Evolutionary conservation across 2,888 invertebrate species (phyloP).

Genomic region (Zaprionus obscuricornis): DNA sequence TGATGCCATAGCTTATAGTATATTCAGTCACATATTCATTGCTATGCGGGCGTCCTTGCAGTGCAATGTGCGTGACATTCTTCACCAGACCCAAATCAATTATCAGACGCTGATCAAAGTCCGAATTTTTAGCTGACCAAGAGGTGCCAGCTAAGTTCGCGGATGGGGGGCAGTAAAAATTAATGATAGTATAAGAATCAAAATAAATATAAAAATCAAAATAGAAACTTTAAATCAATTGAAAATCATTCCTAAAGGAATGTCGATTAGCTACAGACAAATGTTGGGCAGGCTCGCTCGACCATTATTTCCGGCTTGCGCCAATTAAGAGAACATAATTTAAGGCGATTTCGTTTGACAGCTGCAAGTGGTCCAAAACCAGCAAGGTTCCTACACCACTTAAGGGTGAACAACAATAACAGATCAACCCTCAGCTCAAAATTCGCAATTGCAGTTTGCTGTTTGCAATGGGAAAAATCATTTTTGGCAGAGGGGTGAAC

Average conservation of each 20-base stretch:
- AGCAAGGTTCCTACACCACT: conserved; percentile 38
- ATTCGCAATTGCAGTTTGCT: conserved; percentile 21
- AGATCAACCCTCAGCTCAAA: conserved; percentile 42
- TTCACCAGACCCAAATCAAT: conserved; percentile 94
- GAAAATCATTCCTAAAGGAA: too few relatives aligned
- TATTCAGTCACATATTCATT: conserved; percentile 97
- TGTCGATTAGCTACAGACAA: conserved; percentile 43
- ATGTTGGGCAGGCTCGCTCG: conserved; percentile 19
- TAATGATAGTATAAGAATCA: conserved; percentile 58
- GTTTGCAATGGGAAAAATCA: conserved; percentile 17
- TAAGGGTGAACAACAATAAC: too few relatives aligned
- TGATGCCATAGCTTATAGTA: conserved; percentile 95
- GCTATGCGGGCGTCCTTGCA: conserved; percentile 95
- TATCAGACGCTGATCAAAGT: conserved; percentile 95
- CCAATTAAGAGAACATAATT: conserved; percentile 74
- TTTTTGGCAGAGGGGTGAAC: conserved; percentile 46
- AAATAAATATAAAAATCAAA: too few relatives aligned
- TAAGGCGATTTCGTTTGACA: conserved; percentile 69
- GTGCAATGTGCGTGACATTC: conserved; percentile 94
- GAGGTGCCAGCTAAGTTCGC: conserved; percentile 89
- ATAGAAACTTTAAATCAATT: conserved; percentile 21
- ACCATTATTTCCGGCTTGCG: conserved; percentile 19
- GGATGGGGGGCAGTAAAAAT: conserved; percentile 38
- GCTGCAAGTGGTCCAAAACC: conserved; percentile 65
- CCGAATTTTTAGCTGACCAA: conserved; percentile 95